Evolutionary conservation across 1,140 invertebrate species (phyloP), one percentile per base, ranked within the genome.

Genomic region (Ridgeia piscesae): DNA sequence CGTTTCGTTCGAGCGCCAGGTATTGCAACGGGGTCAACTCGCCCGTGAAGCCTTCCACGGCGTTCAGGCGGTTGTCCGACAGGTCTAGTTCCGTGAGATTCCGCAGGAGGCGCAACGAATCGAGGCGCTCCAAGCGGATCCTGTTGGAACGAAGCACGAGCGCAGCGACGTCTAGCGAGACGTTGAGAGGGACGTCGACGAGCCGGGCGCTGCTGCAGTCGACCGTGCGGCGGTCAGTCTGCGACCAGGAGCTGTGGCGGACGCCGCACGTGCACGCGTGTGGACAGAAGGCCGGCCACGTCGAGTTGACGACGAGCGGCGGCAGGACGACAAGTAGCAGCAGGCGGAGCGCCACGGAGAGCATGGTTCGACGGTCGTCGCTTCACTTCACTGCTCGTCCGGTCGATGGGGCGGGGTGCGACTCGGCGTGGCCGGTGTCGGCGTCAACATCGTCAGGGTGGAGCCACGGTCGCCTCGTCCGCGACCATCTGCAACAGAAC

Each of bases 81-180:
- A 92, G 33, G 48, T 92, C 77, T 33, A 92, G 42, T 50, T 92
- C 91, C 17, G 48, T 92, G 48, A 92, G 33, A 34, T 92, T 92
- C 33, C n/a, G 48, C 21, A 88, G 58, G 50, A 88, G 1, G 6
- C 33, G 21, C 34, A 92, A 77, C n/a, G 48, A 48, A 33, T 34
- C 1, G 34, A 92, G 34, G 9, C 35, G 42, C 31, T 92, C 91
- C 34, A 34, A n/a, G 35, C 88, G 50, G 50, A 92, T 33, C 21
- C 91, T 48, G 88, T 92, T 92, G 34, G 50, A 77, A 89, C 50
- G 33, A 6, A 92, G 21, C 33, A 92, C 88, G 48, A 92, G 58
- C 34, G 88, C 42, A 34, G 50, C 50, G 48, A 89, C 34, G 42
- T 42, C 88, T 34, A 77, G 33, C 33, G 91, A 34, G 11, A 92